A percentile compares a stretch with the other conserved stretches of the same genome.
Conservation (phyloP, 2,113 vertebrate genomes). For the Sinosuthora webbiana region DNA sequence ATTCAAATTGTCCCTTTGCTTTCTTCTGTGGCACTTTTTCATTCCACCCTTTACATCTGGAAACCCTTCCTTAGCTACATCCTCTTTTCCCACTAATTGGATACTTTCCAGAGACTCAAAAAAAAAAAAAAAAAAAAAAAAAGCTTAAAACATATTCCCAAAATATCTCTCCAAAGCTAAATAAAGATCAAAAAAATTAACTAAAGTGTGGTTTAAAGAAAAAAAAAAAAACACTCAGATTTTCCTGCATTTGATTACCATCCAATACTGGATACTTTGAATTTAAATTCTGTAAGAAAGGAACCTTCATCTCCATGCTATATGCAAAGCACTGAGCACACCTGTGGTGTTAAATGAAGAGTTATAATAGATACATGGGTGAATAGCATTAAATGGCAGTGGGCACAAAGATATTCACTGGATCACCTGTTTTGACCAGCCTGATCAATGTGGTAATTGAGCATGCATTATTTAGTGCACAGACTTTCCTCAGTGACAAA, state of each 20-base stretch:
- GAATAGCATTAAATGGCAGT: slow-evolving; percentile 30
- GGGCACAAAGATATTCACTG: slow-evolving; percentile 27
- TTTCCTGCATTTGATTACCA: neutral
- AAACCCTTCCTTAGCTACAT: neutral
- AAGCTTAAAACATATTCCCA: neutral
- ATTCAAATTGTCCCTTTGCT: neutral
- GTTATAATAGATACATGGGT: slow-evolving; percentile 1
- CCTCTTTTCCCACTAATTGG: slow-evolving; percentile 19
- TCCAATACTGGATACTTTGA: neutral
- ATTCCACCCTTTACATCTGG: neutral
- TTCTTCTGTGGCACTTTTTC: neutral
- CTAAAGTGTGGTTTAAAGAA: neutral
- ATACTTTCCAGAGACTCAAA: neutral
- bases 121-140: neutral
- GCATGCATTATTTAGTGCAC: slow-evolving; percentile 22
- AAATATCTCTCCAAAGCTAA: slow-evolving; percentile 20
- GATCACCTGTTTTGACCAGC: slow-evolving; percentile 46
- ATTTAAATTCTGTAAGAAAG: neutral
- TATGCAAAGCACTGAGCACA: slow-evolving; percentile 33
- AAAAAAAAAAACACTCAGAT: neutral
- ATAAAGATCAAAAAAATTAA: slow-evolving; percentile 30
- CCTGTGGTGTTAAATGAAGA: slow-evolving; percentile 31
- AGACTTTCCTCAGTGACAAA: slow-evolving; percentile 36
- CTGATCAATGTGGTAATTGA: slow-evolving; percentile 23
- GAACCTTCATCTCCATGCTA: neutral